These are phyloP conservation scores for Cephus sareptanus DNA, from an alignment of 2,888 invertebrate species.

Conservation along the genomic window DNA sequence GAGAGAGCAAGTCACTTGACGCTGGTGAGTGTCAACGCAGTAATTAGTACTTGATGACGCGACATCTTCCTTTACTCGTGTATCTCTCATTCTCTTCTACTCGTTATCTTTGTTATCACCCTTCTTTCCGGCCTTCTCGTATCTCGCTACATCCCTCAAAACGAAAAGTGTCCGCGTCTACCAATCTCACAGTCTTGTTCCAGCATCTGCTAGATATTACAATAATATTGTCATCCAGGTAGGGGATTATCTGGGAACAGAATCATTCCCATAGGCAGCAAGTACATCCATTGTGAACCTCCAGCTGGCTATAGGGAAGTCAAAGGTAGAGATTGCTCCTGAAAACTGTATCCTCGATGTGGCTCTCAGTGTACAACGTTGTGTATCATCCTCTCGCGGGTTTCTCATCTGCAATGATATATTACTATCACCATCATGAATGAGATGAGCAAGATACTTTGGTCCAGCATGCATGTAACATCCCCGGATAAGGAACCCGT, in stretches of 20 bases:
- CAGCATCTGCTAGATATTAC: neutral
- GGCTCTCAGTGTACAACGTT: neutral
- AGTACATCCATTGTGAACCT: conserved; percentile 82
- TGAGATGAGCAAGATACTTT: neutral
- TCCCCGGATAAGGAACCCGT: neutral
- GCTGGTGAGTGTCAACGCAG: conserved; percentile 62
- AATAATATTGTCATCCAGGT: conserved; percentile 66
- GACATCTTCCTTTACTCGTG: conserved; percentile 4
- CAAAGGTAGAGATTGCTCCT: conserved; percentile 48
- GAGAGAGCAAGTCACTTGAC: conserved; percentile 71
- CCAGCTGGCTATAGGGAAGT: conserved; percentile 71
- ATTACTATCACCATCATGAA: neutral
- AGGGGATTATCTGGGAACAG: conserved; percentile 80
- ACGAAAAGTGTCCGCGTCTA: no score
- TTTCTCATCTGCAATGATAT: neutral
- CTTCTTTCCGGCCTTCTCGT: neutral
- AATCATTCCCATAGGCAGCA: conserved; percentile 81
- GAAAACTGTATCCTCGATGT: neutral
- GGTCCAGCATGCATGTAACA: neutral
- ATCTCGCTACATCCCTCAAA: no score
- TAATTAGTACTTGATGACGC: neutral
- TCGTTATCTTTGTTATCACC: neutral
- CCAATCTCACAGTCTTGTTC: no score
- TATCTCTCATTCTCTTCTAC: neutral
- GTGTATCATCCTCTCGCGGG: neutral